These are phyloP conservation scores for Eurypyga helias DNA, from an alignment of 2,113 vertebrate species.

Conservation along the genomic window DNA sequence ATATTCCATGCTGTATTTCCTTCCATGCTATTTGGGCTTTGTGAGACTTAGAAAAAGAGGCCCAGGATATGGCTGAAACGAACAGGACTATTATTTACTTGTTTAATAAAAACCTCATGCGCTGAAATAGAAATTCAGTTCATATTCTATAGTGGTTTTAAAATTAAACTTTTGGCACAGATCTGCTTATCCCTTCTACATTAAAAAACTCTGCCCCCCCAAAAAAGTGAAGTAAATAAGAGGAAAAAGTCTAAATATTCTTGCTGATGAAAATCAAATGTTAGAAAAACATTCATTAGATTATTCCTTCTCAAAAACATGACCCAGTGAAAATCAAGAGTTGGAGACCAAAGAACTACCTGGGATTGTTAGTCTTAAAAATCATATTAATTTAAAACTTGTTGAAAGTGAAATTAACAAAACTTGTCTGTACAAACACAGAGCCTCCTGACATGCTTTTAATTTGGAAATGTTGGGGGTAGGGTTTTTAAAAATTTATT, in stretches of 20 bases:
- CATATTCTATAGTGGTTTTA: background rate
- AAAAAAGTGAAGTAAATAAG: background rate
- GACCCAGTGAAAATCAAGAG: background rate
- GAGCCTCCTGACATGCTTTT: background rate
- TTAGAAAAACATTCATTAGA: background rate
- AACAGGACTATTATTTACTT: slow-evolving; percentile 13
- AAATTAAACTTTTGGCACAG: background rate
- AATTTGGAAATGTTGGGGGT: background rate
- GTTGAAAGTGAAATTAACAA: background rate
- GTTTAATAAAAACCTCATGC: slow-evolving; percentile 15
- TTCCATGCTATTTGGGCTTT: slow-evolving; percentile 3
- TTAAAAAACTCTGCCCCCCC: too few species aligned
- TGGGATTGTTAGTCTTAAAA: background rate
- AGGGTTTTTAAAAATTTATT: too few species aligned
- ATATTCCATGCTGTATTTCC: slow-evolving; percentile 36
- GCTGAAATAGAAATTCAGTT: background rate
- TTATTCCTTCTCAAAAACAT: background rate
- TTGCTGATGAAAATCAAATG: slow-evolving; percentile 1
- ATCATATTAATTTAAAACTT: background rate
- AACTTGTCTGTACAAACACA: background rate
- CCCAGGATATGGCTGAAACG: background rate
- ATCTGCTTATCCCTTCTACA: background rate
- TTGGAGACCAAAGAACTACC: background rate
- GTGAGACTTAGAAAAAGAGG: background rate
- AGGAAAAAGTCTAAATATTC: background rate